A percentile compares a stretch with the other conserved stretches of the same genome.
Evolutionary conservation across 2,888 invertebrate species (phyloP).

Genomic region (Resseliella maxima): DNA sequence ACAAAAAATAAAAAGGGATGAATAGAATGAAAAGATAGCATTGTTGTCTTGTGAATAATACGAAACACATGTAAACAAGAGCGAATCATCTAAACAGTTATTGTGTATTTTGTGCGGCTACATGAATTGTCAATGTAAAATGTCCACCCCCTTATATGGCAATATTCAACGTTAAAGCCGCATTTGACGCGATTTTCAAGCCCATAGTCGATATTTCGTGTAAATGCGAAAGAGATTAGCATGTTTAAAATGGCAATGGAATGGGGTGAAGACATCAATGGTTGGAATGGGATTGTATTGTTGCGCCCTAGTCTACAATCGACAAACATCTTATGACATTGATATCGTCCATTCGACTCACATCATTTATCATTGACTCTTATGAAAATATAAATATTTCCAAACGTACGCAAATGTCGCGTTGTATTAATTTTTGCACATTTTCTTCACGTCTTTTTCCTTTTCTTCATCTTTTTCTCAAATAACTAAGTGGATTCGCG

Average conservation of each 20-base stretch:
- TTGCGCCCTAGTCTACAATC: background rate
- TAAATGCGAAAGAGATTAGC: constrained; percentile 51
- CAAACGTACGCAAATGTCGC: background rate
- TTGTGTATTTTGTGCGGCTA: background rate
- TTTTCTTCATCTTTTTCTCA: background rate
- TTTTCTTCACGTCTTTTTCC: background rate
- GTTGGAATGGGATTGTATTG: too few species aligned
- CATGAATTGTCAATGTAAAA: background rate
- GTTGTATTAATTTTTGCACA: too few species aligned
- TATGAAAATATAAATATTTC: background rate
- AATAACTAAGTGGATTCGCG: background rate
- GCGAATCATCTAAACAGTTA: background rate
- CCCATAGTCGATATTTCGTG: background rate
- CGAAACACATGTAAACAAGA: constrained; percentile 12
- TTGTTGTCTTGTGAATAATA: background rate
- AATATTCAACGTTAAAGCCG: too few species aligned
- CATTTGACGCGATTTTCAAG: too few species aligned
- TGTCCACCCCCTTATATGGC: constrained; percentile 14
- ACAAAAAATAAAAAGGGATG: background rate
- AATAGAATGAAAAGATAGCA: background rate
- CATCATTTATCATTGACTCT: background rate
- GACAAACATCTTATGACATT: background rate
- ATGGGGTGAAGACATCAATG: background rate
- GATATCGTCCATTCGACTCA: background rate
- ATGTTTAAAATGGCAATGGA: background rate